phyloP scores from a whole-genome alignment of 1,140 invertebrate species.

The Apolygus lucorum region DNA sequence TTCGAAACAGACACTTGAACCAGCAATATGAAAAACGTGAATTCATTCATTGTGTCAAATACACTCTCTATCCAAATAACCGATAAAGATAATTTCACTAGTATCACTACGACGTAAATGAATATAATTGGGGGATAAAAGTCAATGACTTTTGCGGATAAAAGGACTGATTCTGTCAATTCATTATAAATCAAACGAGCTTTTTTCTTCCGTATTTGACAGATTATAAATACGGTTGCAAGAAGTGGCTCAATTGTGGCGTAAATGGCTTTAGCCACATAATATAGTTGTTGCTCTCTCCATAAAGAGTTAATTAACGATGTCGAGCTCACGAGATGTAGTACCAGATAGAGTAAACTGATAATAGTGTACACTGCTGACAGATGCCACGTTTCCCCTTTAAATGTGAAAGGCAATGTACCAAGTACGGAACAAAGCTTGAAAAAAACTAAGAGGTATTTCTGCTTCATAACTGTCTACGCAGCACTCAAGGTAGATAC shows the following conservation, averaged over 20 bases:
- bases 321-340: no score
- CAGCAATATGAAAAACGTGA: background rate
- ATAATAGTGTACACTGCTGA: background rate
- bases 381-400: background rate
- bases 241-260: background rate
- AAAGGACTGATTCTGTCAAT: background rate
- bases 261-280: no score
- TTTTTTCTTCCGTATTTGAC: no score
- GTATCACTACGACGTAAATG: background rate
- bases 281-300: no score
- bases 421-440: background rate
- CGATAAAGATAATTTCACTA: background rate
- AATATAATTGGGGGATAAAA: background rate
- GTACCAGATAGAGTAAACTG: background rate
- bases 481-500: background rate
- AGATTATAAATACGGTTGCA: background rate
- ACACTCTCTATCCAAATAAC: background rate
- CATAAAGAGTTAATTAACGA: no score
- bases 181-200: no score
- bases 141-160: background rate
- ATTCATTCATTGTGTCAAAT: background rate
- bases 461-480: background rate
- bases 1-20: background rate
- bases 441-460: background rate
- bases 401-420: background rate